These are phyloP conservation scores for Chondrilla cf. caribensis DNA, from an alignment of 37 sponge, comb jelly and placozoan species.

Conservation along the genomic window DNA sequence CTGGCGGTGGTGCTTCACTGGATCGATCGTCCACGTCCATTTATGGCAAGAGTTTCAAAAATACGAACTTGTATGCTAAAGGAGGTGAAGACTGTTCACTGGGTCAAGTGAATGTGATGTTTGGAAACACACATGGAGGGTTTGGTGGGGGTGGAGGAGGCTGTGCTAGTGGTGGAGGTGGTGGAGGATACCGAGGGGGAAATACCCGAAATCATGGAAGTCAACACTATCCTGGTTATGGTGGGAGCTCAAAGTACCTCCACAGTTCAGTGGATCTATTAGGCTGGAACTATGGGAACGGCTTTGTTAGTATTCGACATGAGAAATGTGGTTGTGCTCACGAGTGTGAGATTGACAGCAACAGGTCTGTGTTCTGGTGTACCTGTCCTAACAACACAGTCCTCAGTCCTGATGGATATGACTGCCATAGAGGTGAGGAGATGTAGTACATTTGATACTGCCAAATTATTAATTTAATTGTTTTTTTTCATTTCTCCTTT, in stretches of 20 bases:
- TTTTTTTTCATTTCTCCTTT: background rate
- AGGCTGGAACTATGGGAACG: background rate
- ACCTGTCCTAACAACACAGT: background rate
- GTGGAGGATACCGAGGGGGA: slow-evolving; percentile 35
- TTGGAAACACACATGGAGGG: slow-evolving; percentile 10
- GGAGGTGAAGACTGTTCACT: background rate
- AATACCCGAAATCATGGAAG: background rate
- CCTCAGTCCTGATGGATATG: slow-evolving; percentile 30
- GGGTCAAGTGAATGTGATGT: background rate
- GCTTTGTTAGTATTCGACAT: background rate
- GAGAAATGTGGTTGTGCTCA: slow-evolving; percentile 20
- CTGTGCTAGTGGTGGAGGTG: slow-evolving; percentile 44
- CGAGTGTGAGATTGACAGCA: background rate
- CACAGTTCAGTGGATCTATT: background rate
- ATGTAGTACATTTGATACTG: background rate
- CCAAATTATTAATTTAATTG: background rate
- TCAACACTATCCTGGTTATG: background rate
- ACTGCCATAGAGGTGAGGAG: slow-evolving; percentile 39
- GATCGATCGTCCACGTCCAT: background rate
- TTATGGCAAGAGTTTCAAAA: background rate
- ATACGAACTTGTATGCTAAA: background rate
- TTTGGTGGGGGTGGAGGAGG: slow-evolving; percentile 52
- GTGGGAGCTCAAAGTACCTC: background rate
- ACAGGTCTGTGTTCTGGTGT: background rate
- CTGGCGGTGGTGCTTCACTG: background rate